Conservation (phyloP, 1,140 invertebrate species). For the Lycorma delicatula region DNA sequence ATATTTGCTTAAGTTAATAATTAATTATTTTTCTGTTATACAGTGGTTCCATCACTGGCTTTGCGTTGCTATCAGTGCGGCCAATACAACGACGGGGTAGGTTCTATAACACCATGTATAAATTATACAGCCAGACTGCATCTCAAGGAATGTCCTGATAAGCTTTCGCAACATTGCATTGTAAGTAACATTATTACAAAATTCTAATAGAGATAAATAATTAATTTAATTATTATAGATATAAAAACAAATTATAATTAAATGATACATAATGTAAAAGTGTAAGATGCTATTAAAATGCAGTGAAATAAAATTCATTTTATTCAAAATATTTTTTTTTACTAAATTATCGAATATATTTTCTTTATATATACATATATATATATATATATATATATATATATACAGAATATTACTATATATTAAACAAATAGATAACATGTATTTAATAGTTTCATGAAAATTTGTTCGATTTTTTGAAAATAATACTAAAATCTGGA, state of each 20-base stretch:
- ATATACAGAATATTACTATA: neutral
- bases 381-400: constrained; percentile 13
- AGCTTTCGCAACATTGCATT: constrained; percentile 56
- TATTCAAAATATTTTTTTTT: no score
- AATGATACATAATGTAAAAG: no score
- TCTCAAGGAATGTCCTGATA: constrained; percentile 53
- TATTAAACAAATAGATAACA: neutral
- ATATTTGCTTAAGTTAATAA: no score
- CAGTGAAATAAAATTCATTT: no score
- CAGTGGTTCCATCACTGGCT: constrained; percentile 5
- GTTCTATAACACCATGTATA: constrained; percentile 69
- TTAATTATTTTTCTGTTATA: neutral
- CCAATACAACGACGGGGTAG: constrained; percentile 70
- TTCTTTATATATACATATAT: constrained; percentile 5
- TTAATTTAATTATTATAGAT: no score
- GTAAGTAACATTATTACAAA: constrained; percentile 54
- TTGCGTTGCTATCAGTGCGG: constrained; percentile 66
- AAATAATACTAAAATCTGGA: neutral
- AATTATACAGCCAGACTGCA: constrained; percentile 56
- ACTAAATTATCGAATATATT: no score
- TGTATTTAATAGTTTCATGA: neutral
- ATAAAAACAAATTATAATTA: no score
- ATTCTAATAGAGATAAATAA: no score
- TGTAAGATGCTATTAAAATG: no score
- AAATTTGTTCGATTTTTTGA: neutral